Evolutionary conservation across 2,797 vertebrate genomes (phyloP).

Genomic region (Phyllotis vaccarum): DNA sequence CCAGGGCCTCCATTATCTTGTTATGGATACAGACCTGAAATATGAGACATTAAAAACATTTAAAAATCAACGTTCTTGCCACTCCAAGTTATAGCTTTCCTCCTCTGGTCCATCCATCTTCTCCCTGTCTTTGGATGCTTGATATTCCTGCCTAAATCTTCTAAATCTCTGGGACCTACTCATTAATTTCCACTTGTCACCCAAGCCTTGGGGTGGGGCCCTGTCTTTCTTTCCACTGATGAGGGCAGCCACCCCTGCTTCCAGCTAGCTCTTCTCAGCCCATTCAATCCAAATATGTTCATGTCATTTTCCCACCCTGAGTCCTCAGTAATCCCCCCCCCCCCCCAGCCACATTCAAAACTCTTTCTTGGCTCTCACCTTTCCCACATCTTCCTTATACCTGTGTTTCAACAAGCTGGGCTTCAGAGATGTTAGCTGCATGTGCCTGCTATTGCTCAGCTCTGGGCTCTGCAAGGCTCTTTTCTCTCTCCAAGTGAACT

Average conservation of each 20-base stretch:
- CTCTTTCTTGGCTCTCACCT: neutral
- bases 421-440: neutral
- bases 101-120: neutral
- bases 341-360: neutral
- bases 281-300: neutral
- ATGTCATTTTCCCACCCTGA: rapidly evolving
- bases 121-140: neutral
- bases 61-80: neutral
- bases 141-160: neutral
- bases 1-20: constrained; percentile 45
- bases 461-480: neutral
- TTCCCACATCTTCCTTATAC: rapidly evolving
- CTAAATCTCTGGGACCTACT: neutral
- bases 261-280: neutral
- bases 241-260: neutral
- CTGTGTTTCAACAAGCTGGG: rapidly evolving
- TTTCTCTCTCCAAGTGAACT: neutral
- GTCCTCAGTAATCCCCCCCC: neutral
- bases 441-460: neutral
- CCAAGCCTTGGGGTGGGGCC: neutral
- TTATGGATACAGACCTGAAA: constrained; percentile 55
- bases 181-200: neutral
- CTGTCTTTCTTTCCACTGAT: neutral
- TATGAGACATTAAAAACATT: constrained; percentile 57
- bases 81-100: neutral